phyloP scores from a whole-genome alignment of 1,140 invertebrate genomes.

The Macrocentrus cingulum region DNA sequence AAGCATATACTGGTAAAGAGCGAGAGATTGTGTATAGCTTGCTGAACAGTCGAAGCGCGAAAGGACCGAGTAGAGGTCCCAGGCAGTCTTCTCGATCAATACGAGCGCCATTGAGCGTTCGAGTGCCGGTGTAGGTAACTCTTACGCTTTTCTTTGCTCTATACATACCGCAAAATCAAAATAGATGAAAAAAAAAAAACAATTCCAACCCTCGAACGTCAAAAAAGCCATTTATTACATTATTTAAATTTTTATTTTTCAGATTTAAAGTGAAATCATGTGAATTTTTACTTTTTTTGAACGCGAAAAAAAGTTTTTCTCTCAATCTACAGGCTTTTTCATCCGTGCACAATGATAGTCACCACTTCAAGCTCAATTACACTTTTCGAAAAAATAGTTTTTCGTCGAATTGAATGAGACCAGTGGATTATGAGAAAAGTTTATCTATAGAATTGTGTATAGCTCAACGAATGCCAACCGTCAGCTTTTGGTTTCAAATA shows the following conservation, averaged over 20 bases:
- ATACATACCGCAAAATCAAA: not conserved
- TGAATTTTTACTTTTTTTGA: too few relatives aligned
- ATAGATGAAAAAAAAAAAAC: not conserved
- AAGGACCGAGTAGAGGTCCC: not conserved
- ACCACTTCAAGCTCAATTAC: not conserved
- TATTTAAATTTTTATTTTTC: too few relatives aligned
- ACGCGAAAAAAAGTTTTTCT: too few relatives aligned
- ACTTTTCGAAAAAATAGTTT: not conserved
- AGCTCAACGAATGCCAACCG: not conserved
- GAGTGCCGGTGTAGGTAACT: constrained; percentile 1
- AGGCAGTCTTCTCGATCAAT: not conserved
- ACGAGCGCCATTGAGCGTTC: not conserved
- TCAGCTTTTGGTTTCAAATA: too few relatives aligned
- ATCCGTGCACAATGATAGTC: too few relatives aligned
- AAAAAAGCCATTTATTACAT: too few relatives aligned
- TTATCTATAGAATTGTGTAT: not conserved
- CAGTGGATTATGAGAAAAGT: constrained; percentile 3
- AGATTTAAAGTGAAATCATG: too few relatives aligned
- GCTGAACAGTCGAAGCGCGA: not conserved
- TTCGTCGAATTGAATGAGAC: not conserved
- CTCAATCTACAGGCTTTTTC: too few relatives aligned
- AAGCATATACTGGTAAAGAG: not conserved
- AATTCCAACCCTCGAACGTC: too few relatives aligned
- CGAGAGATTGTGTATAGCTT: not conserved
- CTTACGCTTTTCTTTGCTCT: not conserved